Evolutionary conservation across 1,140 invertebrate species (phyloP), one percentile per base, ranked within the genome.

Genomic region (Papilio polyxenes): DNA sequence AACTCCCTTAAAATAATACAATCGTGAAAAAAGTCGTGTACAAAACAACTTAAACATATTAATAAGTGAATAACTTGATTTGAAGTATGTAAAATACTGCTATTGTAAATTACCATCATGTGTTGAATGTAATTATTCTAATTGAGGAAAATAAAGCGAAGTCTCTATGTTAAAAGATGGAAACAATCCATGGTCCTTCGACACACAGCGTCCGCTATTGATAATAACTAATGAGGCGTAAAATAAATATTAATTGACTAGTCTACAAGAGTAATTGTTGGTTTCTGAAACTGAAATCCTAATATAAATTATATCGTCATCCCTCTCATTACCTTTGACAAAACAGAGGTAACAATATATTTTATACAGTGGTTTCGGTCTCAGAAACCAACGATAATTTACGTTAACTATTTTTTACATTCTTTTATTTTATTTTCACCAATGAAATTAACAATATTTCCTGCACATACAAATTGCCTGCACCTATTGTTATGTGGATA

Each of bases 71-170:
- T 15, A 72, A 7, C 65, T 40, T 72, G 31, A 13, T 37, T 31
- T 72, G 11, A 72, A 72, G 13, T 72, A 37, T 37, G 65, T 72
- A 40, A 72, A 23, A 31, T 72, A 72, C 40, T 37, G 65, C 65
- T 72, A 72, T 72, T 37, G 31, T 72, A 72, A 72, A 37, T 72
- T 37, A 72, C 31, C 11, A 15, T 37, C 65, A 11, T 17, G 56
- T 59, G 65, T 72, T 72, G 4, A 37, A 72, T 72, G 59, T 62
- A 72, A 37, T 72, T 72, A 37, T 69, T 69, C 65, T 69, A 72
- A 37, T 65, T 72, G 65, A 72, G 65, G 65, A 72, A 72, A 72
- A 72, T 72, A 69, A 31, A 37, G 23, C 62, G 0, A 37, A 31
- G 65, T 37, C 59, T 5, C n/a, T 15, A 40, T 72, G 65, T 72